Evolutionary conservation across 1,140 invertebrate species (phyloP).

Genomic region (Cyclargus thomasi): DNA sequence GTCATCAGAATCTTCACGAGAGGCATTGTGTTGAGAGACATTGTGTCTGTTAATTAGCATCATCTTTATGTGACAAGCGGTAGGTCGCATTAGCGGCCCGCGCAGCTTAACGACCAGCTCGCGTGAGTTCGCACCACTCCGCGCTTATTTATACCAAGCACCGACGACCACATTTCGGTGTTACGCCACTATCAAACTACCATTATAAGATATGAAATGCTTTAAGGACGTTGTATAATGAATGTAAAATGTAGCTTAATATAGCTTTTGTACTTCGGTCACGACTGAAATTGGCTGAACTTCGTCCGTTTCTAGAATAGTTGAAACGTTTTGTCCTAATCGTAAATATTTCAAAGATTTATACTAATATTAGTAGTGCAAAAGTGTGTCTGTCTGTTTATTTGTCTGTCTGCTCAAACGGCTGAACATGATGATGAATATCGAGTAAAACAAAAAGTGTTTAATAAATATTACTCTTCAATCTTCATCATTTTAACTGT

Average conservation of each 20-base stretch:
- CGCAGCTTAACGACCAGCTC: constrained; percentile 64
- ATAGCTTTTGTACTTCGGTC: not conserved
- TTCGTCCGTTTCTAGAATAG: not conserved
- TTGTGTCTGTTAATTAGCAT: constrained; percentile 5
- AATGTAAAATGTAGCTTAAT: not conserved
- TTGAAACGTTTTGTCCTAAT: too few relatives aligned
- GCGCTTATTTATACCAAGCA: constrained; percentile 67
- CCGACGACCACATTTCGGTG: constrained; percentile 55
- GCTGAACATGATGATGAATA: too few relatives aligned
- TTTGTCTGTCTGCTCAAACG: too few relatives aligned
- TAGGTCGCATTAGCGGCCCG: constrained; percentile 47
- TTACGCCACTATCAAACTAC: constrained; percentile 64
- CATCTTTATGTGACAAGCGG: constrained; percentile 36
- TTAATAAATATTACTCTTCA: too few relatives aligned
- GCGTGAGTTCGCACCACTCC: constrained; percentile 60
- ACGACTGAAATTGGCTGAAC: not conserved
- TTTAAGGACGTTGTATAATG: constrained; percentile 11
- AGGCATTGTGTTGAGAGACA: too few relatives aligned
- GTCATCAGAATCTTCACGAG: too few relatives aligned
- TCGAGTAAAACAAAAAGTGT: too few relatives aligned
- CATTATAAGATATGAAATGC: constrained; percentile 41
- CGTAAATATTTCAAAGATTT: too few relatives aligned
- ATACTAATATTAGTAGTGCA: too few relatives aligned
- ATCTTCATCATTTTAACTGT: too few relatives aligned
- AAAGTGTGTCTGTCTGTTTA: too few relatives aligned